A percentile compares a stretch with the other conserved stretches of the same genome.
Conservation (phyloP, 2,888 invertebrate genomes). For the Conus canariensis region DNA sequence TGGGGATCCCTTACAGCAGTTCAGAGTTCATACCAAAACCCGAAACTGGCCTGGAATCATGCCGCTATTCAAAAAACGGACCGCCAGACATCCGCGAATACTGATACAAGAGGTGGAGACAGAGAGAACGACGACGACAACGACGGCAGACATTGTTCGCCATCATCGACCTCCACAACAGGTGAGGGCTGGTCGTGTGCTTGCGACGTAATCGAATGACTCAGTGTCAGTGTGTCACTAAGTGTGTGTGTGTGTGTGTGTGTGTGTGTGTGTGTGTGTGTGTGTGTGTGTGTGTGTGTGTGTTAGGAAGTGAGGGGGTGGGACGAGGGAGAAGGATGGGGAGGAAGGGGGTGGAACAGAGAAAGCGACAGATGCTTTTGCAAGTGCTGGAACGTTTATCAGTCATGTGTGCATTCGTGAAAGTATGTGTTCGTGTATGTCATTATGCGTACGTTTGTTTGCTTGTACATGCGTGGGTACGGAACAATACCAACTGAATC, state of each 20-base stretch:
- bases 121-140: background rate
- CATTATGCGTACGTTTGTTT: too few species aligned
- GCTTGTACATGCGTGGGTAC: too few species aligned
- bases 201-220: background rate
- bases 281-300: slow-evolving; percentile 18
- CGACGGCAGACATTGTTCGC: background rate
- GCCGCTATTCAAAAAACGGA: too few species aligned
- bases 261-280: background rate
- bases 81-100: background rate
- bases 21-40: too few species aligned
- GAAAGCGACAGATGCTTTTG: too few species aligned
- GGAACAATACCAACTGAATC: too few species aligned
- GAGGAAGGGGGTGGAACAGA: background rate
- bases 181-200: background rate
- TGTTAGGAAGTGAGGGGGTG: background rate
- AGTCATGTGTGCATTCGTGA: too few species aligned
- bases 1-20: too few species aligned
- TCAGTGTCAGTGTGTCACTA: background rate
- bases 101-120: slow-evolving; percentile 9
- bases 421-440: too few species aligned
- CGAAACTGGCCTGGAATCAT: too few species aligned
- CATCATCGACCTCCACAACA: background rate
- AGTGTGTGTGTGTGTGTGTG: background rate
- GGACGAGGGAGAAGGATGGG: too few species aligned
- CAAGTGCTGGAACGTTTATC: too few species aligned